Evolutionary conservation across 2,113 vertebrate species (phyloP), one percentile per base, ranked within the genome.

Genomic region (Machaerirhynchus nigripectus): DNA sequence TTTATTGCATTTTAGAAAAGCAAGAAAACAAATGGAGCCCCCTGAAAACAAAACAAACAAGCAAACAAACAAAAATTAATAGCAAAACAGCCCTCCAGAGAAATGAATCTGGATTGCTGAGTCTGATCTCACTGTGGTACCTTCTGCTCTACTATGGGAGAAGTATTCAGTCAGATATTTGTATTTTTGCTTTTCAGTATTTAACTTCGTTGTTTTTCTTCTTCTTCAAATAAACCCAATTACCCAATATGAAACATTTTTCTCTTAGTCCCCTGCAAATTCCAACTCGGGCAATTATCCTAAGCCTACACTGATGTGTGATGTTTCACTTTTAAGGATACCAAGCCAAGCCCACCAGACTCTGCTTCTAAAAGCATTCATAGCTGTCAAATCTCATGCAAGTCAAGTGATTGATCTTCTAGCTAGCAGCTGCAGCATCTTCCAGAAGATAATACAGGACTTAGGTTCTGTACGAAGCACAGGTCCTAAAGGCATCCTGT

Each of bases 381-480:
- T 46, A 89, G 60, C 56, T 92, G 80, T 81, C 86, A 95, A 92
- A 84, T 76, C 60, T 69, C 94, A 91, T 81, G 46, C 35, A 92
- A 94, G 39, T 56, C 52, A 65, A 86, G 40, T 70, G 88, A 86
- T 22, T 84, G 85, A 93, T 94, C 59, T 94, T 57, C n/a, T 39
- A 56, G 65, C 76, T 56, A 87, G 64, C 73, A 94, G 90, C 68
- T 94, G 95, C 85, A 84, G 39, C 80, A 67, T 89, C 39, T 68
- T 81, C 61, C 53, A 77, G 64, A 76, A 90, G 84, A 63, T 78
- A 67, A 87, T 82, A 52, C 14, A 69, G 73, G 28, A 46, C 6
- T 89, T 44, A 19, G 3, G 15, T 28, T 81, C 59, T 52, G 10
- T 37, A 46, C 30, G n/a, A 60, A 50, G 52, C 27, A 73, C 9